These are phyloP conservation scores for Cinara cedri DNA, from an alignment of 2,888 invertebrate species.

Conservation along the genomic window DNA sequence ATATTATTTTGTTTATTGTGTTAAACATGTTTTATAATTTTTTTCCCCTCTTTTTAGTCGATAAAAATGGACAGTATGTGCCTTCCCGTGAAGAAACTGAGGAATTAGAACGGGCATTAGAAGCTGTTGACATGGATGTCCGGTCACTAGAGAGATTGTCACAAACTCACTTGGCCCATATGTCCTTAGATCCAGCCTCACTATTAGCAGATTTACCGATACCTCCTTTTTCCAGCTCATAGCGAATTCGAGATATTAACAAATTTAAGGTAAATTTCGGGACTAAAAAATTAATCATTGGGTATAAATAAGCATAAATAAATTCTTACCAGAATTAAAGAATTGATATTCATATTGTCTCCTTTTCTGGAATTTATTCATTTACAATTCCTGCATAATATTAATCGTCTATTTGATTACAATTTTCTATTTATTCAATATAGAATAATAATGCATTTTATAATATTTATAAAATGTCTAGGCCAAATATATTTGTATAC, in stretches of 20 bases:
- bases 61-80: conserved; percentile 74
- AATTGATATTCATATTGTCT: neutral
- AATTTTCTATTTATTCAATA: neutral
- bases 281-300: neutral
- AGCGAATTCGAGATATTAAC: conserved; percentile 27
- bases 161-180: conserved; percentile 63
- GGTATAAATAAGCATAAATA: neutral
- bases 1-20: conserved; percentile 44
- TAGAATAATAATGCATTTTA: neutral
- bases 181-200: conserved; percentile 45
- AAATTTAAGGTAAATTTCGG: conserved; percentile 33
- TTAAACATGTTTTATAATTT: neutral
- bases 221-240: conserved; percentile 52
- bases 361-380: neutral
- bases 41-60: conserved; percentile 63
- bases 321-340: neutral
- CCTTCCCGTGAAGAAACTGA: conserved; percentile 83
- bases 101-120: conserved; percentile 83
- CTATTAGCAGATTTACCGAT: conserved; percentile 53
- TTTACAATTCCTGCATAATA: too few relatives aligned
- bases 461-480: neutral
- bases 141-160: conserved; percentile 74
- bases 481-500: too few relatives aligned
- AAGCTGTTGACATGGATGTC: conserved; percentile 70
- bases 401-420: too few relatives aligned